Evolutionary conservation across 1,140 invertebrate genomes (phyloP), one percentile per base, ranked within the genome.

Genomic region (Nasonia longicornis): DNA sequence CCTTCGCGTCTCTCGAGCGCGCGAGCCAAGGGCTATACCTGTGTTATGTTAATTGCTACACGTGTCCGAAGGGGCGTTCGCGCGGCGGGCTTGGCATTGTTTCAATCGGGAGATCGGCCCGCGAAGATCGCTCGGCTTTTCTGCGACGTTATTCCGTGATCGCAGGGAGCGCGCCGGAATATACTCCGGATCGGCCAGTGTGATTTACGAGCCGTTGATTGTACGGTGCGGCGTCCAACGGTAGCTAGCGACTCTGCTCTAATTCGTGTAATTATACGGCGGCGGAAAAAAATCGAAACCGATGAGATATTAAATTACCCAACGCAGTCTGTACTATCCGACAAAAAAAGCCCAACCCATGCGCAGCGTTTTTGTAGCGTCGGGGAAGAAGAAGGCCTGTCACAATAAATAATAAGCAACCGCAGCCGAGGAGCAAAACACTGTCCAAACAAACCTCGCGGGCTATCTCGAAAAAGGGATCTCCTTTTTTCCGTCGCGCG

Each of bases 41-140:
- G 83, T 87, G 84, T 87, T 84, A 85, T 84, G 84, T 77, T 87
- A 87, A 88, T 87, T 87, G 81, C 64, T 85, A 87, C 84, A 86
- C 83, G 84, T 87, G 85, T 42, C 66, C 8, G 35, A 22, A 11
- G 26, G 38, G 76, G 12, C 16, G 77, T 80, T 52, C 14, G 11
- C 48, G 48, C 48, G 58, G 67, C 64, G 52, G 67, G 29, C 77
- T 85, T 81, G 81, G 82, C 81, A 85, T 85, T 86, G 83, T 86
- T 84, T 79, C 82, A 81, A 85, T 63, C 42, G 42, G 35, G 10
- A 63, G 66, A 35, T 67, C 42, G 38, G n/a, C 16, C 42, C 66
- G 22, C 6, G 14, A 2, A 70, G 64, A 66, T 66, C 52, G 52
- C 52, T 4, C 16, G 52, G 14, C 52, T 58, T 58, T 58, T 58